Evolutionary conservation across 1,140 invertebrate species (phyloP).

Genomic region (Cyclina sinensis): DNA sequence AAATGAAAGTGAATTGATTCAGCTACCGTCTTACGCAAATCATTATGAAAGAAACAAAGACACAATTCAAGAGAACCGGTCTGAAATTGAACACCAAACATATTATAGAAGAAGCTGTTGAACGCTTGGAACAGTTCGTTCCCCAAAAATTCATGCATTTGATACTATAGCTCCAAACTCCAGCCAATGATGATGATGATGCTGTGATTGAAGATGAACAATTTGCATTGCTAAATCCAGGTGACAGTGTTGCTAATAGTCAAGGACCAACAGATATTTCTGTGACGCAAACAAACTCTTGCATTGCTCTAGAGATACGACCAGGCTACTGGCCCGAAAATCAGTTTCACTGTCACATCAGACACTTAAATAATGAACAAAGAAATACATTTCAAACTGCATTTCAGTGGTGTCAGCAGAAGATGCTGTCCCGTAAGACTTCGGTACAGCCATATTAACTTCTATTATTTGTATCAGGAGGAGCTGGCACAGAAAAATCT

Average conservation of each 20-base stretch:
- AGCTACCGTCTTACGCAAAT: conserved; percentile 32
- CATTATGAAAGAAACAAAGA: conserved; percentile 33
- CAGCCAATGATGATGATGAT: conserved; percentile 37
- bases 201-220: conserved; percentile 20
- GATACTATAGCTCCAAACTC: conserved; percentile 41
- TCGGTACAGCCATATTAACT: conserved; percentile 15
- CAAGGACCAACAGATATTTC: conserved; percentile 22
- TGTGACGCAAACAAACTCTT: background rate
- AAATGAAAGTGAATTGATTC: too few relatives aligned
- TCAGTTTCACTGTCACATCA: background rate
- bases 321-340: conserved; percentile 6
- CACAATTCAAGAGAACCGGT: conserved; percentile 37
- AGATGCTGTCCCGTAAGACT: background rate
- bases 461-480: conserved; percentile 23
- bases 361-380: conserved; percentile 19
- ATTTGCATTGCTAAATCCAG: conserved; percentile 19
- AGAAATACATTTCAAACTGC: conserved; percentile 12
- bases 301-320: background rate
- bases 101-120: conserved; percentile 53
- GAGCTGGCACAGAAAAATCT: conserved; percentile 60
- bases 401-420: conserved; percentile 40
- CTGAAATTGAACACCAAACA: conserved; percentile 59
- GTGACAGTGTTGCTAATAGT: background rate
- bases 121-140: conserved; percentile 54
- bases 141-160: conserved; percentile 61